Evolutionary conservation across 1,140 invertebrate species (phyloP), one percentile per base, ranked within the genome.

Genomic region (Melipona quadrifasciata): DNA sequence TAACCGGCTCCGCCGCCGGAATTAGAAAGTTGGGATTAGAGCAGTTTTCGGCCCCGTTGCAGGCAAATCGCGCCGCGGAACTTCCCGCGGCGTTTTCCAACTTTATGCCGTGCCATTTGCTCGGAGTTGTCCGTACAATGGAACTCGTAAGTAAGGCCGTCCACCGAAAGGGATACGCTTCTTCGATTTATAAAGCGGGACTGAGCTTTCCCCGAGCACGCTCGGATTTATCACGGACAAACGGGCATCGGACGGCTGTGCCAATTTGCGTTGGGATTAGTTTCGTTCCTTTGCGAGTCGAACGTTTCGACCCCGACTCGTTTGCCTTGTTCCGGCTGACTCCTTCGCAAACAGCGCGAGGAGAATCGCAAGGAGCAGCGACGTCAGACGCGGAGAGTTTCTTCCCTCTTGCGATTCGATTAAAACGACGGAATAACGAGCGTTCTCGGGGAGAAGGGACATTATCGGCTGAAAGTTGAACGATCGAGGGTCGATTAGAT

Each of bases 1-100:
- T 88, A 85, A 39, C 53, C 31, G 68, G 47, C 57, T 47, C 57
- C 21, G 14, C 57, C 51, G 24, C 21, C 34, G 71, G 80, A 88
- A 88, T 89, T 86, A 89, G 87, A 83, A 88, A 89, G 76, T 88
- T 73, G 74, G 80, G 74, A 82, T 78, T 78, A 85, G 68, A 67
- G 8, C 78, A 58, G 68, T 80, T 80, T 73, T 55, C 61, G 53
- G 68, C 17, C 39, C 58, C 34, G 74, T 19, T 17, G 34, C 58
- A 5, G 21, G 79, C n/a, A 53, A 82, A 73, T 82, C 64, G 85
- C 5, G 5, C 34, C 34, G 27, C 72, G 19, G 27, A 89, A 89
- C 57, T 89, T 85, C 64, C 72, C 21, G 64, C 34, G 53, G 74
- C 51, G 14, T 68, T 88, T 85, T 85, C 57, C 58, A 85, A 82